These are phyloP conservation scores for Pseudomugil tenellus DNA, from an alignment of 2,797 vertebrate genomes.

Conservation along the genomic window DNA sequence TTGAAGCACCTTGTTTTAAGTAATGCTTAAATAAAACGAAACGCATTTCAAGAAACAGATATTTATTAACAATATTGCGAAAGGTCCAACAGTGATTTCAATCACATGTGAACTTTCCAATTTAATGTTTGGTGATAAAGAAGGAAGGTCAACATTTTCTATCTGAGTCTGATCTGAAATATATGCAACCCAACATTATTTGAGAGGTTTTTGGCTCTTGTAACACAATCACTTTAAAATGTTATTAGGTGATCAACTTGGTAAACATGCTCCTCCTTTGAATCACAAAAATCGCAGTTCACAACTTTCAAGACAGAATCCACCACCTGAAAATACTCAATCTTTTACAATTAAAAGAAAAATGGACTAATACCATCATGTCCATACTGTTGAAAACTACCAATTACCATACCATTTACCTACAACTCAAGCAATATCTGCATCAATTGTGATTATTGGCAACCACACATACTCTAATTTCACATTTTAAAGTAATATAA, in stretches of 20 bases:
- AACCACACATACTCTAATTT: constrained; percentile 19
- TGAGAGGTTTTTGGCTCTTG: constrained; percentile 9
- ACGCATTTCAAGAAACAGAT: constrained; percentile 30
- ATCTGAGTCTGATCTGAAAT: constrained; percentile 4
- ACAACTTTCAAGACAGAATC: constrained; percentile 8
- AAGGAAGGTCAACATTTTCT: constrained; percentile 15
- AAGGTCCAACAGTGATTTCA: too few species aligned
- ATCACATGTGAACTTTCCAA: too few species aligned
- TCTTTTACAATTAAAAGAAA: constrained; percentile 27
- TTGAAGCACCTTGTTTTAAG: not conserved
- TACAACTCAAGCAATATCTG: not conserved
- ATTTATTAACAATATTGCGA: too few species aligned
- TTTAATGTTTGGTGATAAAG: constrained; percentile 28
- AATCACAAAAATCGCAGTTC: constrained; percentile 19
- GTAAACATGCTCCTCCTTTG: constrained; percentile 34
- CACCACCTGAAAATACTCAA: constrained; percentile 9
- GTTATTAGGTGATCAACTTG: constrained; percentile 6
- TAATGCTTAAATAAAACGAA: not conserved
- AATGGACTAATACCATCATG: constrained; percentile 19
- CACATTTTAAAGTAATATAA: constrained; percentile 28
- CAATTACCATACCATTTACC: constrained; percentile 7
- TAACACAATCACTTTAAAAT: constrained; percentile 14
- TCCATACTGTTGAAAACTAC: constrained; percentile 33
- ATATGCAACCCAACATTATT: not conserved
- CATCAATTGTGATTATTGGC: constrained; percentile 7